A percentile compares a stretch with the other conserved stretches of the same genome.
Evolutionary conservation across 2,113 vertebrate genomes (phyloP).

Genomic region (Erythrolamprus reginae): DNA sequence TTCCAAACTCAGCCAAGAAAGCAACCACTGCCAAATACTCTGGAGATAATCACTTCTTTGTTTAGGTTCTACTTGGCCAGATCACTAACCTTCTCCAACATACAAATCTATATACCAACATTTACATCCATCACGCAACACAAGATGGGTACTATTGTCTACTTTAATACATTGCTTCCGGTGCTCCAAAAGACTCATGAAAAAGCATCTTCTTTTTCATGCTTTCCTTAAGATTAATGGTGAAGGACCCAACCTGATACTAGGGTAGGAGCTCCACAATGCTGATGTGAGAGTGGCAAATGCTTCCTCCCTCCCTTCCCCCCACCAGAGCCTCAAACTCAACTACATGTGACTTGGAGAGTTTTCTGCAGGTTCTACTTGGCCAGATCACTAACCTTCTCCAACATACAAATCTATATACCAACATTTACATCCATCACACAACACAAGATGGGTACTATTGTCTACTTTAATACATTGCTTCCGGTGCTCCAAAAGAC

Average conservation of each 20-base stretch:
- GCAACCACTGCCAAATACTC: conserved; percentile 9
- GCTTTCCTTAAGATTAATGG: neutral
- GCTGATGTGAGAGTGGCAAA: neutral
- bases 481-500: neutral
- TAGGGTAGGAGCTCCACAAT: neutral
- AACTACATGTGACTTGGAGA: neutral
- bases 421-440: neutral
- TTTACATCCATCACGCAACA: neutral
- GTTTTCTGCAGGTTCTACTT: neutral
- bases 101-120: neutral
- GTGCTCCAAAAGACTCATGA: neutral
- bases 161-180: neutral
- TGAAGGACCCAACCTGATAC: neutral
- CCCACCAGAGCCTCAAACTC: neutral
- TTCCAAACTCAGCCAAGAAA: conserved; percentile 17
- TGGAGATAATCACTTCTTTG: conserved; percentile 20
- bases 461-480: neutral
- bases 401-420: neutral
- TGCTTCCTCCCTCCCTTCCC: neutral
- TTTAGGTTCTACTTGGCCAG: conserved; percentile 11
- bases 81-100: neutral
- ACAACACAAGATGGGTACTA: neutral
- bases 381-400: neutral
- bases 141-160: neutral
- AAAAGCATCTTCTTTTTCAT: neutral